These are phyloP conservation scores for Bathynomus jamesi DNA, from an alignment of 1,140 invertebrate genomes.

Conservation along the genomic window DNA sequence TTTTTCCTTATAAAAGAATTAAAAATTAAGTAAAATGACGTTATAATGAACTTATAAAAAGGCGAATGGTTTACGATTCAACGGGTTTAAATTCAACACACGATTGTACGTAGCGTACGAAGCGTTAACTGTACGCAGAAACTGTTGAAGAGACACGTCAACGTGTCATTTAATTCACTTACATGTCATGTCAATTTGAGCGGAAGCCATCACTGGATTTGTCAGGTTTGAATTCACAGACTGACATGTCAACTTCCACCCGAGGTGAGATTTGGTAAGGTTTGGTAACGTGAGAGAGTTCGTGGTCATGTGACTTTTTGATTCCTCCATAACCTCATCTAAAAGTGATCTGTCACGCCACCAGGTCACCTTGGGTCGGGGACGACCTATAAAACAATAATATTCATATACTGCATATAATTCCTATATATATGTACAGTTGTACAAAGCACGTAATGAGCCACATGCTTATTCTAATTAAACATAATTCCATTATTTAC, in stretches of 20 bases:
- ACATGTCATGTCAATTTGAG: slow-evolving; percentile 83
- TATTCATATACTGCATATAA: neutral
- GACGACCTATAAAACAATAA: slow-evolving; percentile 38
- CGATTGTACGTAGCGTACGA: too few species aligned
- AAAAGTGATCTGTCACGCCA: slow-evolving; percentile 19
- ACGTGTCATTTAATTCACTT: too few species aligned
- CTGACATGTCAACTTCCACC: slow-evolving; percentile 72
- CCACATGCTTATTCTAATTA: neutral
- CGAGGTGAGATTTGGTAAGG: slow-evolving; percentile 64
- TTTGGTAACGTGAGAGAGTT: slow-evolving; percentile 62
- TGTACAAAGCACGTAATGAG: neutral
- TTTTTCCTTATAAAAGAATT: too few species aligned
- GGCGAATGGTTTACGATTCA: too few species aligned
- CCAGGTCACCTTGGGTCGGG: slow-evolving; percentile 59
- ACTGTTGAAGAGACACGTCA: too few species aligned
- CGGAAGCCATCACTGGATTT: slow-evolving; percentile 63
- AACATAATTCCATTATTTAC: neutral
- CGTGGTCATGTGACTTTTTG: slow-evolving; percentile 44
- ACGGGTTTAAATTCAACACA: too few species aligned
- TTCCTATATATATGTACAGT: too few species aligned
- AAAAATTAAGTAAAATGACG: too few species aligned
- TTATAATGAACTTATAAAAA: too few species aligned
- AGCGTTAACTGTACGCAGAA: too few species aligned
- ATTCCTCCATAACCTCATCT: slow-evolving; percentile 46
- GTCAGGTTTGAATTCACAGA: slow-evolving; percentile 72